Conservation (phyloP, 2,888 invertebrate genomes). For the Zele albiditarsus region DNA sequence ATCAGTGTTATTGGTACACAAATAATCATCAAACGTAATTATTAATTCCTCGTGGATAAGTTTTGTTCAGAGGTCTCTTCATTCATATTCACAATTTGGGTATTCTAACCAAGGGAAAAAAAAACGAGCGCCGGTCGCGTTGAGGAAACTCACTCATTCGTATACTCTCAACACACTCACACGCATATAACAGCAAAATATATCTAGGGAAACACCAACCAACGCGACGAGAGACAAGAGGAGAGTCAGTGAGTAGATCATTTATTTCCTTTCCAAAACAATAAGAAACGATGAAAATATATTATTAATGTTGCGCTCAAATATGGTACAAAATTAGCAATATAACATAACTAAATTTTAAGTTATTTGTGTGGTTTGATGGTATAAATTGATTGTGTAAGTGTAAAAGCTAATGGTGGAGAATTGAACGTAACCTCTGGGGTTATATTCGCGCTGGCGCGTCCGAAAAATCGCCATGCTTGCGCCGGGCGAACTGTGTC, state of each 20-base stretch:
- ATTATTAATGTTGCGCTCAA: too few species aligned
- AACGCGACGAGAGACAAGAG: neutral
- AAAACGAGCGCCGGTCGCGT: constrained; percentile 7
- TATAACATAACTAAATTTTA: neutral
- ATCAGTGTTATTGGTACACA: neutral
- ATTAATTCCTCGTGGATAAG: neutral
- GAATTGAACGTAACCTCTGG: constrained; percentile 20
- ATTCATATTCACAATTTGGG: too few species aligned
- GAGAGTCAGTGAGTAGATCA: neutral
- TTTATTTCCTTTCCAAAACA: neutral
- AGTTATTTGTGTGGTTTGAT: neutral
- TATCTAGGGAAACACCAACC: neutral
- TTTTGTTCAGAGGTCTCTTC: neutral
- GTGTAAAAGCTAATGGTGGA: neutral
- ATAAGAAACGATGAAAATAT: neutral
- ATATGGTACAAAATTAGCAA: neutral
- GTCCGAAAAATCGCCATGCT: constrained; percentile 47
- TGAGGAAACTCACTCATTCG: neutral
- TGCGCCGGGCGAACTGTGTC: constrained; percentile 34
- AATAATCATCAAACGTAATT: neutral
- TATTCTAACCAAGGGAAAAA: too few species aligned
- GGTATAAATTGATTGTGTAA: neutral
- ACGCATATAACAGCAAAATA: neutral
- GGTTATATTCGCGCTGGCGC: constrained; percentile 40
- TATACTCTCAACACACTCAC: neutral